Evolutionary conservation across 2,888 invertebrate genomes (phyloP).

Genomic region (Pseudolycoriella hygida): DNA sequence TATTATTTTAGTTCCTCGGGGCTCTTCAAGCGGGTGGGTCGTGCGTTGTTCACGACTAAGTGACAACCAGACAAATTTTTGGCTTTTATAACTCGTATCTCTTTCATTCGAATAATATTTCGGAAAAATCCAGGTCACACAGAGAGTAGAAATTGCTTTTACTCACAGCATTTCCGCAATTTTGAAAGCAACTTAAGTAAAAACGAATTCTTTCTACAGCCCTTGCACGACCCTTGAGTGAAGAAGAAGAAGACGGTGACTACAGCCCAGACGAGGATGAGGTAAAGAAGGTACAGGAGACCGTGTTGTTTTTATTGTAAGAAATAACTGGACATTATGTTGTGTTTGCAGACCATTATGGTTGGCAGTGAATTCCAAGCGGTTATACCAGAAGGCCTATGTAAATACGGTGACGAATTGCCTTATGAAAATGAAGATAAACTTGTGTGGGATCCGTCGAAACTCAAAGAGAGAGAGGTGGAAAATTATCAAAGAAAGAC

Average conservation of each 20-base stretch:
- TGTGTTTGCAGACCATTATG: constrained; percentile 56
- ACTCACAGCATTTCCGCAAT: too few species aligned
- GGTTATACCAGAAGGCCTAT: constrained; percentile 77
- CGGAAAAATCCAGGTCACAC: too few species aligned
- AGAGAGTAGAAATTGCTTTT: too few species aligned
- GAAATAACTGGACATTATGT: neutral
- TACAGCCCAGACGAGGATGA: constrained; percentile 75
- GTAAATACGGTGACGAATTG: constrained; percentile 82
- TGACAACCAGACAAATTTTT: too few species aligned
- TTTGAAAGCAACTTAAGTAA: too few species aligned
- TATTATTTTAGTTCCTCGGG: too few species aligned
- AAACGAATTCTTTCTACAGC: constrained; percentile 18
- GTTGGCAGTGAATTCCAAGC: constrained; percentile 91
- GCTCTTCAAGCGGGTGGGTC: too few species aligned
- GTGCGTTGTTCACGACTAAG: too few species aligned
- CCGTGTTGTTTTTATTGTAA: constrained; percentile 14
- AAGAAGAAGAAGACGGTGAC: constrained; percentile 58
- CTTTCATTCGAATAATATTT: too few species aligned
- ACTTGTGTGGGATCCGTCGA: constrained; percentile 79
- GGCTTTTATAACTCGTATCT: too few species aligned
- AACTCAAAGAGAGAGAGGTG: constrained; percentile 49
- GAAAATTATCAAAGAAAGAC: constrained; percentile 56
- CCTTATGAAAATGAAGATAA: constrained; percentile 93
- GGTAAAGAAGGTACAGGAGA: constrained; percentile 48
- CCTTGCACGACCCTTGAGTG: constrained; percentile 57